Evolutionary conservation across 1,140 invertebrate genomes (phyloP).

Genomic region (Trachymyrmex cornetzi): DNA sequence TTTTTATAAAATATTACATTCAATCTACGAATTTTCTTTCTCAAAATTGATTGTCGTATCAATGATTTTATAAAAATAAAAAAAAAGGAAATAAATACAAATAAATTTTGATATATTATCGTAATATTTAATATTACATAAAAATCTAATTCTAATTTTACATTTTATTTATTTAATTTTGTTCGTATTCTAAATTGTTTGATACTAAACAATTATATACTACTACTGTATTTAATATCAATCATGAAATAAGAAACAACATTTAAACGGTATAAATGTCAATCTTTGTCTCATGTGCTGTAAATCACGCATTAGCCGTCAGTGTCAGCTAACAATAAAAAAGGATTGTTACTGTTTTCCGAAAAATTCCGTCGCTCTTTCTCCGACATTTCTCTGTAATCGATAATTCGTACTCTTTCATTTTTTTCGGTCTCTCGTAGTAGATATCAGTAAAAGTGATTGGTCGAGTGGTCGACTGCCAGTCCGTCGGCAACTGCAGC

Average conservation of each 20-base stretch:
- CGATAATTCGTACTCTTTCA: conserved; percentile 7
- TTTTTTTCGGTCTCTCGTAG: conserved; percentile 18
- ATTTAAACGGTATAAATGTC: not conserved
- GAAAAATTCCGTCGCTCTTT: not conserved
- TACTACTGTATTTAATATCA: not conserved
- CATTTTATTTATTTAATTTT: not conserved
- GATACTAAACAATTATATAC: no score
- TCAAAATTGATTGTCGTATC: not conserved
- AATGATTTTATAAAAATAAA: not conserved
- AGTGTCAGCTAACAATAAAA: not conserved
- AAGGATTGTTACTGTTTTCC: not conserved
- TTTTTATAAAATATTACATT: not conserved
- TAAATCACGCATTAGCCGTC: no score
- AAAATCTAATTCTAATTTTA: not conserved
- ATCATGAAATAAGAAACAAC: not conserved
- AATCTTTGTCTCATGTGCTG: no score
- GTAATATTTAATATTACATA: not conserved
- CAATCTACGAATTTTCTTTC: not conserved
- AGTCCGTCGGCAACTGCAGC: conserved; percentile 51
- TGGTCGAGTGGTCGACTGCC: conserved; percentile 71
- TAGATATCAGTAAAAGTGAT: conserved; percentile 70
- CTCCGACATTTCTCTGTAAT: conserved; percentile 20
- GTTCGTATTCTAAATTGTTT: not conserved
- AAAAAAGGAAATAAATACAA: not conserved
- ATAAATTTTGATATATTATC: not conserved